phyloP scores from a whole-genome alignment of 2,888 invertebrate species.

The Megastigmus dorsalis region DNA sequence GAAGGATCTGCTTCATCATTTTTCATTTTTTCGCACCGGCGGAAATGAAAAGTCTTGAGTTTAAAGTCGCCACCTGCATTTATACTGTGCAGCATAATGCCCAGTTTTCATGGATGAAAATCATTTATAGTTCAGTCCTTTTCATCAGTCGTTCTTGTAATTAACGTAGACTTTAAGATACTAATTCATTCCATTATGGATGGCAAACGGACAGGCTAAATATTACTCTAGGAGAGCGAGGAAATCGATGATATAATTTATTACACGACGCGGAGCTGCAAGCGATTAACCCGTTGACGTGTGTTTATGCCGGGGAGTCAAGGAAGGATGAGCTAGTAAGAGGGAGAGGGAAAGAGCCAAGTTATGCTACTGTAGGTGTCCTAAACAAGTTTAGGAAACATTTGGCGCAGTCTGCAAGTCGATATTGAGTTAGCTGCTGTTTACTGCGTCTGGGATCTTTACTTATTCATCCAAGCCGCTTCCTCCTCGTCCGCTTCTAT shows the following conservation, averaged over 20 bases:
- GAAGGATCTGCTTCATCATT: no score
- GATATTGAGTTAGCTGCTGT: conserved; percentile 8
- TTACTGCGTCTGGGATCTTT: conserved; percentile 4
- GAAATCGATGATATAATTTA: background rate
- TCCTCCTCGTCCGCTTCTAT: background rate
- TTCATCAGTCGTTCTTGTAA: background rate
- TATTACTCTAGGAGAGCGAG: no score
- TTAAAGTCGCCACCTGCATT: no score
- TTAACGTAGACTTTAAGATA: no score
- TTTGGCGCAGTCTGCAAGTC: background rate
- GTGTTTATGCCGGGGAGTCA: background rate
- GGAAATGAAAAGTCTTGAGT: no score
- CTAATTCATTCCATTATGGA: no score
- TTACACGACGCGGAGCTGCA: background rate
- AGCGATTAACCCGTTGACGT: background rate
- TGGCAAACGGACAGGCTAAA: no score
- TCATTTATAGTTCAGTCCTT: background rate
- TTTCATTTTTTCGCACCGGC: no score
- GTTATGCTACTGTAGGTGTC: no score
- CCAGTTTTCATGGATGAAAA: no score
- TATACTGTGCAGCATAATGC: no score
- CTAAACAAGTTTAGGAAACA: conserved; percentile 8
- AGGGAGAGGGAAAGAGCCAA: no score
- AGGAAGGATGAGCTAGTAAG: background rate
- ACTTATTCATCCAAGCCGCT: conserved; percentile 10